A percentile compares a stretch with the other conserved stretches of the same genome.
phyloP scores from a whole-genome alignment of 2,888 invertebrate genomes.

The Ceriagrion tenellum region DNA sequence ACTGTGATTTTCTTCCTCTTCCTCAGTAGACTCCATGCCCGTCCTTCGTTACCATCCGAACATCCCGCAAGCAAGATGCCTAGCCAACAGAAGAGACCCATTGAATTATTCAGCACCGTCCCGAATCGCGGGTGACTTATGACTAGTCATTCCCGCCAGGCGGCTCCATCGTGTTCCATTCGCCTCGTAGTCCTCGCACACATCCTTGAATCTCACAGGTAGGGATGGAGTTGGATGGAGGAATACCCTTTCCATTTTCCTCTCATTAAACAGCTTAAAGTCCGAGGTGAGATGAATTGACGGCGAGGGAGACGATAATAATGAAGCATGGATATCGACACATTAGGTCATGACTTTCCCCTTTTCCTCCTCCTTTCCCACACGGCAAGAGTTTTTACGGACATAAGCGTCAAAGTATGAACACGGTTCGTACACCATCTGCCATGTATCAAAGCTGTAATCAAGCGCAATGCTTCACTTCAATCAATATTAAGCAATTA shows the following conservation, averaged over 20 bases:
- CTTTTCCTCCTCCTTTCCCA: neutral
- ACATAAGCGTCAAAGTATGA: neutral
- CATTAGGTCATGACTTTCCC: neutral
- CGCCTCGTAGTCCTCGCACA: no score
- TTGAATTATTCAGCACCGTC: slow-evolving; percentile 3
- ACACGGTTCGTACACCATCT: neutral
- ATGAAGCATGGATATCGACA: neutral
- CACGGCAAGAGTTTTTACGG: neutral
- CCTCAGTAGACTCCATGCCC: neutral
- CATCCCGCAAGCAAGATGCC: neutral
- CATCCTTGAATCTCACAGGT: neutral
- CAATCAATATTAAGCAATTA: neutral
- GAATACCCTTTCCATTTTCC: neutral
- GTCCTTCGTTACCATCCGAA: neutral
- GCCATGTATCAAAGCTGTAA: neutral
- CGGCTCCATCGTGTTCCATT: no score
- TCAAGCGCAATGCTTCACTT: neutral
- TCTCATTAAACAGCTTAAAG: neutral
- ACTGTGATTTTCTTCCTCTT: neutral
- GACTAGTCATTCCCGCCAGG: neutral
- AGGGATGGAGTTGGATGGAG: neutral
- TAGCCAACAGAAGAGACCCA: neutral
- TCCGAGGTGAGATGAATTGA: neutral
- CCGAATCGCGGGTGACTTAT: slow-evolving; percentile 24
- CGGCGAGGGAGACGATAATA: neutral